These are phyloP conservation scores for Metaphire vulgaris DNA, from an alignment of 1,140 invertebrate genomes.

Conservation along the genomic window DNA sequence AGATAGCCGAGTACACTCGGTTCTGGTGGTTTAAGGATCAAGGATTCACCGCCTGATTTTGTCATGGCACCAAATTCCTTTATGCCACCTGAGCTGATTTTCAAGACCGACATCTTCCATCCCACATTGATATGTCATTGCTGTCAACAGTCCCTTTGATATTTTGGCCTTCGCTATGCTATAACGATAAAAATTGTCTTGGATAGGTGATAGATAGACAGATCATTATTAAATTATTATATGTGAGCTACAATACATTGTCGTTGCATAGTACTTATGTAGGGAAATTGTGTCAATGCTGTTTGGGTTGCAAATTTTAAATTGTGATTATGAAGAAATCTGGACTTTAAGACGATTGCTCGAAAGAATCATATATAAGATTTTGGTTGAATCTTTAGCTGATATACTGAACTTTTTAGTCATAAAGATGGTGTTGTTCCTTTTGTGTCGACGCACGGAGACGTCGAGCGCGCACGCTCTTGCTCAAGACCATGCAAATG, in stretches of 20 bases:
- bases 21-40: too few relatives aligned
- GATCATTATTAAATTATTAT: too few relatives aligned
- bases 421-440: constrained; percentile 26
- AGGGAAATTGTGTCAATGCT: too few relatives aligned
- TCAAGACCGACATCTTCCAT: too few relatives aligned
- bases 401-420: constrained; percentile 14
- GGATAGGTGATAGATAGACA: too few relatives aligned
- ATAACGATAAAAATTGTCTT: too few relatives aligned
- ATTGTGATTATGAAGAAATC: not conserved
- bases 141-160: too few relatives aligned
- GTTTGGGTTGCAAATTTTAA: not conserved
- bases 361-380: not conserved
- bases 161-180: too few relatives aligned
- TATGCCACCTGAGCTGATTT: not conserved
- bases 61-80: not conserved
- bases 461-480: constrained; percentile 24
- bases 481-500: constrained; percentile 39
- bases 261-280: too few relatives aligned
- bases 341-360: not conserved
- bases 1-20: too few relatives aligned
- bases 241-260: too few relatives aligned
- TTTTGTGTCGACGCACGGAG: constrained; percentile 25
- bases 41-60: not conserved
- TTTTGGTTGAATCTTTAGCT: not conserved
- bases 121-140: too few relatives aligned